Conservation (phyloP, 92 coral and sea anemone species). For the Heliopora coerulea region DNA sequence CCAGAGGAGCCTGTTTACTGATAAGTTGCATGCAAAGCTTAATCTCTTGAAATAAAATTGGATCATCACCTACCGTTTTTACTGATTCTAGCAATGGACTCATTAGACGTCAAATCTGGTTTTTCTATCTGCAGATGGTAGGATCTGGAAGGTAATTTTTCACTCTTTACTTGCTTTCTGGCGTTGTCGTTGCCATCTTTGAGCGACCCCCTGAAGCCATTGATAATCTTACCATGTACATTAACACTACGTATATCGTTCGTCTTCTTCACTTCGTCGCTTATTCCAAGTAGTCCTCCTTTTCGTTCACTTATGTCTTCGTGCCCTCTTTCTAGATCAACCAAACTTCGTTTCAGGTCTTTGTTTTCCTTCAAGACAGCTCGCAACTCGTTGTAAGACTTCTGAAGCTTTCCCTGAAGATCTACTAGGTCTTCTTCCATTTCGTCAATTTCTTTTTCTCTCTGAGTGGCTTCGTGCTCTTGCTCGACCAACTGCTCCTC, state of each 20-base stretch:
- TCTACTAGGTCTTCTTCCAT: constrained; percentile 32
- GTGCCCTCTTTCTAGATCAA: constrained; percentile 32
- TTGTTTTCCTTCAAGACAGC: constrained; percentile 34
- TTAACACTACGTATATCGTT: constrained; percentile 12
- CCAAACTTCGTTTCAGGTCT: constrained; percentile 40
- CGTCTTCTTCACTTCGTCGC: constrained; percentile 16
- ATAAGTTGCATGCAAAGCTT: too few relatives aligned
- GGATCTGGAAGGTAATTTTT: constrained; percentile 10
- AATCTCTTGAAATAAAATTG: not conserved
- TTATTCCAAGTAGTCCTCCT: not conserved
- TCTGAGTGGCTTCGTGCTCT: constrained; percentile 28
- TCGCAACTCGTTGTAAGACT: constrained; percentile 25
- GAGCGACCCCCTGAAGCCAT: constrained; percentile 7
- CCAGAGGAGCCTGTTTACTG: too few relatives aligned
- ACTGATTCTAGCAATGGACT: not conserved
- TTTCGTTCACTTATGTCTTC: constrained; percentile 39
- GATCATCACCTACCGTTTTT: constrained; percentile 23
- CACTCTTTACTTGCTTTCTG: not conserved
- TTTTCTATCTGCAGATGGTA: constrained; percentile 26
- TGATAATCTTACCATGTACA: not conserved
- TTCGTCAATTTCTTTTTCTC: constrained; percentile 39
- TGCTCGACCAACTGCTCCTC: constrained; percentile 55
- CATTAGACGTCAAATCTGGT: constrained; percentile 6
- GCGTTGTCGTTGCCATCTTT: not conserved
- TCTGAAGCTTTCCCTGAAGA: constrained; percentile 33